Conservation (phyloP, 2,888 invertebrate species). For the Malthinus flaveolus region DNA sequence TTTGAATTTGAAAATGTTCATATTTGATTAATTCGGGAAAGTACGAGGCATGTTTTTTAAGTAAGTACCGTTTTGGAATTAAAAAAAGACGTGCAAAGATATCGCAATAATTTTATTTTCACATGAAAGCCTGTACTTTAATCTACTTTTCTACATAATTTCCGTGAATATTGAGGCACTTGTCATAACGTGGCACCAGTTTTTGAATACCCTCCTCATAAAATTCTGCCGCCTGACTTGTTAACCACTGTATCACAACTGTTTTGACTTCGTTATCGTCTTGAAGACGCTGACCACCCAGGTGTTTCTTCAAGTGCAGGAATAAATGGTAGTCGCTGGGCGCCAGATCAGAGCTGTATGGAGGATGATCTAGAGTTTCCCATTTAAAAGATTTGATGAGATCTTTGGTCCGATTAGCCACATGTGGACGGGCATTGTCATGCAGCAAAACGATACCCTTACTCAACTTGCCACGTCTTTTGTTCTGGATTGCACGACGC, state of each 20-base stretch:
- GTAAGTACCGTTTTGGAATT: conserved; percentile 5
- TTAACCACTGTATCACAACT: conserved; percentile 9
- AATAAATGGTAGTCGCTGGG: conserved; percentile 2
- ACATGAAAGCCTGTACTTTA: background rate
- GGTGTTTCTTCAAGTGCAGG: conserved; percentile 3
- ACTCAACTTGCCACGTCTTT: conserved; percentile 23
- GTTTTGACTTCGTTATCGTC: conserved; percentile 11
- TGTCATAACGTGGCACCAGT: conserved; percentile 27
- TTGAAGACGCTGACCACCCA: background rate
- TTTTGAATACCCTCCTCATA: conserved; percentile 25
- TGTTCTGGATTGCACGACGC: conserved; percentile 24
- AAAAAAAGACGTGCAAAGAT: background rate
- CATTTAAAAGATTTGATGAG: conserved; percentile 19
- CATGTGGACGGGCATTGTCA: conserved; percentile 22
- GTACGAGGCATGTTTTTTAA: conserved; percentile 5
- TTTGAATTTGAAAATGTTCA: conserved; percentile 3
- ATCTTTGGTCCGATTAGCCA: conserved; percentile 21
- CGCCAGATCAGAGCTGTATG: conserved; percentile 17
- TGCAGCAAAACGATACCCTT: conserved; percentile 11
- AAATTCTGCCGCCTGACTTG: conserved; percentile 19
- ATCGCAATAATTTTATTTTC: conserved; percentile 1
- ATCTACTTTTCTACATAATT: conserved; percentile 12
- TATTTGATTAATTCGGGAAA: background rate
- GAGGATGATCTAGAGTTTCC: conserved; percentile 18
- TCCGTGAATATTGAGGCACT: conserved; percentile 25